Evolutionary conservation across 2,113 vertebrate genomes (phyloP).

Genomic region (Sander lucioperca): DNA sequence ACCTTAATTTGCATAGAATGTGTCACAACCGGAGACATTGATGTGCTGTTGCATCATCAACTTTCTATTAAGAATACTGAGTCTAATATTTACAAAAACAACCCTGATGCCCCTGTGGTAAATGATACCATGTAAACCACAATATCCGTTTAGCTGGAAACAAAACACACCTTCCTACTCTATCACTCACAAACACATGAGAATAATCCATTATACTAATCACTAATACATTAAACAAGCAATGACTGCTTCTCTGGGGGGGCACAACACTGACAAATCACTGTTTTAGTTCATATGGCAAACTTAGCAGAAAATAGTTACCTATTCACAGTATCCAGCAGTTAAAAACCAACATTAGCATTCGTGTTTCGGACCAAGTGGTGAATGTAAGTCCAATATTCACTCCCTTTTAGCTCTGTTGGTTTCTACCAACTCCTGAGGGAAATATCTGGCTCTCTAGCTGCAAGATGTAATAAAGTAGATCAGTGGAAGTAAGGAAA

Average conservation of each 20-base stretch:
- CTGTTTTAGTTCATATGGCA: too few relatives aligned
- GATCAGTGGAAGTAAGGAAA: neutral
- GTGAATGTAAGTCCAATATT: neutral
- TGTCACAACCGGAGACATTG: neutral
- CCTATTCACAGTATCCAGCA: too few relatives aligned
- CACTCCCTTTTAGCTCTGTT: too few relatives aligned
- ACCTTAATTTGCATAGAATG: neutral
- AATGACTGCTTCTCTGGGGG: neutral
- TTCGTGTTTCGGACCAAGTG: neutral
- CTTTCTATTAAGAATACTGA: neutral
- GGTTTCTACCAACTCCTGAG: neutral
- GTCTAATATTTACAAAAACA: neutral
- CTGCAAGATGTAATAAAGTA: neutral
- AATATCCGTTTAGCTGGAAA: neutral
- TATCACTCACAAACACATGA: neutral
- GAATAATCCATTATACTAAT: neutral
- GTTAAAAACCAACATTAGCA: neutral
- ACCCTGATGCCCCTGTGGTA: neutral
- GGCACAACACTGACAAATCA: too few relatives aligned
- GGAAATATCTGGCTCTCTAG: neutral
- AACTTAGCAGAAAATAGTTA: neutral
- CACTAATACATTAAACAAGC: neutral
- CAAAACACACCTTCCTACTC: neutral
- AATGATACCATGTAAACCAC: neutral
- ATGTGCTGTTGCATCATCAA: neutral